phyloP scores from a whole-genome alignment of 2,888 invertebrate genomes.

The Tenthredo mesomela region DNA sequence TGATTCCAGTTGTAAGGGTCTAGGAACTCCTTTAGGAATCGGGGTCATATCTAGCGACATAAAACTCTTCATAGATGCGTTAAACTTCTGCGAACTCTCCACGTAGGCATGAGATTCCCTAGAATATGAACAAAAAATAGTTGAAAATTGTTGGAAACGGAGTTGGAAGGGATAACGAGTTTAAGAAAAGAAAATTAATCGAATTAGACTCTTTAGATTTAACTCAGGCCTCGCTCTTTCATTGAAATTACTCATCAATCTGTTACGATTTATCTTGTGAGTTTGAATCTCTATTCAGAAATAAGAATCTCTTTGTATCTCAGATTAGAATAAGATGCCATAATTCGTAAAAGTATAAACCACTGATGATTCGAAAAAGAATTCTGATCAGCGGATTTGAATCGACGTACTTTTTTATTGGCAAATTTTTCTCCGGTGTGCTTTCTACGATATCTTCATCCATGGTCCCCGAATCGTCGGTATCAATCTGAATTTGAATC shows the following conservation, averaged over 20 bases:
- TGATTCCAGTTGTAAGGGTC: background rate
- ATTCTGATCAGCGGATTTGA: background rate
- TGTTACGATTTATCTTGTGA: background rate
- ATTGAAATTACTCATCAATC: background rate
- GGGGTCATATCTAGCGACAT: conserved; percentile 22
- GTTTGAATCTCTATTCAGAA: background rate
- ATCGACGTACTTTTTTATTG: conserved; percentile 37
- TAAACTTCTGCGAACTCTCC: conserved; percentile 16
- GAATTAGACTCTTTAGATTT: background rate
- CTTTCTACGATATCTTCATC: conserved; percentile 57
- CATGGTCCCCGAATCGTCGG: conserved; percentile 13
- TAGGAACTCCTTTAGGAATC: background rate
- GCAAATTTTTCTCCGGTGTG: conserved; percentile 57
- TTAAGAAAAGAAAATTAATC: background rate
- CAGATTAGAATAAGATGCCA: background rate
- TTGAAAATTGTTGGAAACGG: background rate
- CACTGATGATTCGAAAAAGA: background rate
- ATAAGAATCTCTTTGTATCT: background rate
- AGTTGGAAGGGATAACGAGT: background rate
- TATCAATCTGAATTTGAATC: background rate
- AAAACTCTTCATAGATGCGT: conserved; percentile 20
- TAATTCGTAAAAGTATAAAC: background rate
- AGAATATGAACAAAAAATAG: background rate
- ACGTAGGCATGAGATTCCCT: background rate
- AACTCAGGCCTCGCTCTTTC: background rate